These are phyloP conservation scores for Caenorhabditis tropicalis DNA, from an alignment of 1,140 invertebrate genomes.

Conservation along the genomic window DNA sequence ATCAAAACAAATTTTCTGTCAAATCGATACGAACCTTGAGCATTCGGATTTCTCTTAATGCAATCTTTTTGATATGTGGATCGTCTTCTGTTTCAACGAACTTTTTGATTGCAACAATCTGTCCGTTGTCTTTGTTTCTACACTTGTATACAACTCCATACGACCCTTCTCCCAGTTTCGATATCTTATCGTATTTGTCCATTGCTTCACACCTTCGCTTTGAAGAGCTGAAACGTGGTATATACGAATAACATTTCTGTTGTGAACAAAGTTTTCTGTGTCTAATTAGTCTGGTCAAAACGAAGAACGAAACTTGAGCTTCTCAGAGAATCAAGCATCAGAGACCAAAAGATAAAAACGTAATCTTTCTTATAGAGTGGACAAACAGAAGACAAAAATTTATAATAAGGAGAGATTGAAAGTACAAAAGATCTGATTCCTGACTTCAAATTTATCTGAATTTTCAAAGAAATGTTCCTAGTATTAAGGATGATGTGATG, in stretches of 20 bases:
- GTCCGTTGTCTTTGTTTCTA: constrained; percentile 90
- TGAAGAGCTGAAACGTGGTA: constrained; percentile 17
- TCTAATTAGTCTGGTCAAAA: no score
- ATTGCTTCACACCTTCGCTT: constrained; percentile 72
- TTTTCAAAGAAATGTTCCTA: no score
- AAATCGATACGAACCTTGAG: no score
- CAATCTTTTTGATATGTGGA: constrained; percentile 96
- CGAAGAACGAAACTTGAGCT: no score
- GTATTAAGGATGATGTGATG: no score
- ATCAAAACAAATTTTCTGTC: no score
- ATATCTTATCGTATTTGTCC: constrained; percentile 97
- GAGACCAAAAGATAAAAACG: not conserved
- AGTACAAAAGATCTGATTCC: no score
- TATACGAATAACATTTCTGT: not conserved
- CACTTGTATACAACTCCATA: constrained; percentile 99
- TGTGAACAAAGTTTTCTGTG: no score
- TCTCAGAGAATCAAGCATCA: not conserved
- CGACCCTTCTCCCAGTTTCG: constrained; percentile 94
- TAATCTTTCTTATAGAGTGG: no score
- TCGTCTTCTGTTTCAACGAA: constrained; percentile 99
- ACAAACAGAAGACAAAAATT: no score
- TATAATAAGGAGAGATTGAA: no score
- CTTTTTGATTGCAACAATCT: constrained; percentile 94
- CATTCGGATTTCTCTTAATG: constrained; percentile 93
- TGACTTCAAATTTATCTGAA: no score